phyloP scores from a whole-genome alignment of 2,888 invertebrate species.

The Ligdia adustata region DNA sequence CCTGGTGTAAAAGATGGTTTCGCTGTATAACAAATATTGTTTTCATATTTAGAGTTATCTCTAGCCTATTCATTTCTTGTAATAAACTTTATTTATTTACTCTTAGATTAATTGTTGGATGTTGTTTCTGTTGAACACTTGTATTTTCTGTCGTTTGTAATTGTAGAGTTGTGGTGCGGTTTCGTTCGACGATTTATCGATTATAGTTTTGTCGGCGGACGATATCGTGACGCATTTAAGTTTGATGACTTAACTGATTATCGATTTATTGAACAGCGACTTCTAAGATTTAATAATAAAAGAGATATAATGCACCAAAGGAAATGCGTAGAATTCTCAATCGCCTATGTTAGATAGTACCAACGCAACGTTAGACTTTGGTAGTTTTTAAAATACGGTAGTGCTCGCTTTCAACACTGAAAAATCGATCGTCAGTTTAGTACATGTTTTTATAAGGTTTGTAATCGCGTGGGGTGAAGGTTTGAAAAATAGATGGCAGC shows the following conservation, averaged over 20 bases:
- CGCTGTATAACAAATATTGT: constrained; percentile 58
- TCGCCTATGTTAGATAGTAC: constrained; percentile 15
- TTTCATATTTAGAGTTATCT: constrained; percentile 52
- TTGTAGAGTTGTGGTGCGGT: constrained; percentile 12
- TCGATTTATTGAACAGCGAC: constrained; percentile 17
- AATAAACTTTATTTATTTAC: constrained; percentile 61
- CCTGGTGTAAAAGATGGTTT: constrained; percentile 60
- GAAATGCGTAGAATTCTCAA: not conserved
- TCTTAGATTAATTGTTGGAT: constrained; percentile 67
- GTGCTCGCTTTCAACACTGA: constrained; percentile 1
- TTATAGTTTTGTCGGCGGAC: constrained; percentile 3
- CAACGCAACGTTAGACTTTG: constrained; percentile 7
- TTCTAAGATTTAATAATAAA: not conserved
- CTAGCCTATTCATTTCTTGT: constrained; percentile 59
- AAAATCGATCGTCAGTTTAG: constrained; percentile 25
- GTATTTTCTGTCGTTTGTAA: constrained; percentile 36
- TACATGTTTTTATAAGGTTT: constrained; percentile 52
- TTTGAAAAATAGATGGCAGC: constrained; percentile 46
- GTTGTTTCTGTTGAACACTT: constrained; percentile 62
- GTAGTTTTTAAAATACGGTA: constrained; percentile 13
- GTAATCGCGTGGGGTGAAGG: constrained; percentile 46
- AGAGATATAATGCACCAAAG: not conserved
- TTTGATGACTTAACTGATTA: constrained; percentile 23
- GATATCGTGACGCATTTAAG: constrained; percentile 5
- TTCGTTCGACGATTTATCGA: constrained; percentile 10